These are phyloP conservation scores for Amyelois transitella DNA, from an alignment of 1,140 invertebrate genomes.

Conservation along the genomic window DNA sequence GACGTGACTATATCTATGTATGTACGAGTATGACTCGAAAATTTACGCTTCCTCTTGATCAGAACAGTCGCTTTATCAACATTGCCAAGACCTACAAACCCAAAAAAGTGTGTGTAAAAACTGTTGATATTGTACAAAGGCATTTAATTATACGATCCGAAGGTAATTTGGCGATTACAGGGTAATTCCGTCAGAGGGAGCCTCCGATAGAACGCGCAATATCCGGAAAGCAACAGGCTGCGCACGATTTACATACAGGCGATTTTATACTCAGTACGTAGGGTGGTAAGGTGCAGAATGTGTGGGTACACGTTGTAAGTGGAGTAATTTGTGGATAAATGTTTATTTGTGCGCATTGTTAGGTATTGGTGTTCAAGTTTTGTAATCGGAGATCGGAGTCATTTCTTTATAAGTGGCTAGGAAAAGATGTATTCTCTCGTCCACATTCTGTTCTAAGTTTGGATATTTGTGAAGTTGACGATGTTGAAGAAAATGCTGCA, in stretches of 20 bases:
- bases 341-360: slow-evolving; percentile 11
- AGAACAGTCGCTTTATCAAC: neutral
- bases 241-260: neutral
- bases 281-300: neutral
- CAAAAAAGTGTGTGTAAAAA: too few species aligned
- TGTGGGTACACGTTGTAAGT: neutral
- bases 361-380: neutral
- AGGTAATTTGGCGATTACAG: slow-evolving; percentile 62
- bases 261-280: slow-evolving; percentile 15
- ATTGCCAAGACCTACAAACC: neutral
- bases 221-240: slow-evolving; percentile 59
- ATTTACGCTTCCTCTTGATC: neutral
- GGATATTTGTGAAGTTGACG: too few species aligned
- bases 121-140: too few species aligned
- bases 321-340: slow-evolving; percentile 27
- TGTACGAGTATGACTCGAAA: neutral
- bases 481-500: too few species aligned
- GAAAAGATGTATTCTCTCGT: too few species aligned
- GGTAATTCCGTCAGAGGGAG: slow-evolving; percentile 50
- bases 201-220: slow-evolving; percentile 48
- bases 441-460: too few species aligned
- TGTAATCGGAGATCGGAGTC: neutral
- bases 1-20: too few species aligned
- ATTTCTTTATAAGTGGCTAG: neutral
- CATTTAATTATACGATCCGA: slow-evolving; percentile 55